These are phyloP conservation scores for Gasterosteus nipponicus DNA, from an alignment of 2,113 vertebrate species.

Conservation along the genomic window DNA sequence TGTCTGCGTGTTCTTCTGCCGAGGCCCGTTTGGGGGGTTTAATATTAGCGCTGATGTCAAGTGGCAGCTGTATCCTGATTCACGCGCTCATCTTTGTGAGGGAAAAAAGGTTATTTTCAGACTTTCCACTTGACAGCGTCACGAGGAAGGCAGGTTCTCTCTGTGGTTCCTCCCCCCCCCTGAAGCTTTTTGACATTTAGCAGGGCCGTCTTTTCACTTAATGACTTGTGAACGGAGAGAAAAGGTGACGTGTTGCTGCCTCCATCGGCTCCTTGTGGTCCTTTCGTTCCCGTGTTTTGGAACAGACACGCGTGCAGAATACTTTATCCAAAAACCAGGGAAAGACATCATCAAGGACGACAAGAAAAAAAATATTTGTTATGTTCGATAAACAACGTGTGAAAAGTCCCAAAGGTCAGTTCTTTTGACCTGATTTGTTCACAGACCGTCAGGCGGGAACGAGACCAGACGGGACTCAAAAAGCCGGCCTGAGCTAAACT, in stretches of 20 bases:
- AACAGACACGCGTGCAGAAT: not conserved
- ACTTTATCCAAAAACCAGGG: constrained; percentile 8
- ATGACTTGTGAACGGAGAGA: constrained; percentile 54
- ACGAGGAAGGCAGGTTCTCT: constrained; percentile 59
- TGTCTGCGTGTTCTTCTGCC: constrained; percentile 42
- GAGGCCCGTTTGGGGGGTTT: constrained; percentile 20
- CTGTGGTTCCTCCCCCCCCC: constrained; percentile 47
- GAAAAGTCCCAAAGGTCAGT: not conserved
- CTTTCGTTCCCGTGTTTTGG: constrained; percentile 19
- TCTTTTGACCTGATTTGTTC: constrained; percentile 10
- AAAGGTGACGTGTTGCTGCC: constrained; percentile 14
- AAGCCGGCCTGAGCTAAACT: constrained; percentile 35
- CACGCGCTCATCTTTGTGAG: constrained; percentile 43
- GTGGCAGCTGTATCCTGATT: constrained; percentile 44
- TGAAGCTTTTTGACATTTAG: constrained; percentile 73
- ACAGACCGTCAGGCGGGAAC: constrained; percentile 37
- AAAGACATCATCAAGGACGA: not conserved
- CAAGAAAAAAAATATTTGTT: not conserved
- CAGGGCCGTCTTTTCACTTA: constrained; percentile 57
- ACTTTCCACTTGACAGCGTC: constrained; percentile 66
- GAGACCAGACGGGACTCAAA: constrained; percentile 46
- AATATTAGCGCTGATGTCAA: constrained; percentile 25
- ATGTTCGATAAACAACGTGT: not conserved
- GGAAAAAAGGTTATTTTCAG: constrained; percentile 63
- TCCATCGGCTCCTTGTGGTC: constrained; percentile 15